phyloP scores from a whole-genome alignment of 23 tunicate species.

The Halocynthia aurantium region DNA sequence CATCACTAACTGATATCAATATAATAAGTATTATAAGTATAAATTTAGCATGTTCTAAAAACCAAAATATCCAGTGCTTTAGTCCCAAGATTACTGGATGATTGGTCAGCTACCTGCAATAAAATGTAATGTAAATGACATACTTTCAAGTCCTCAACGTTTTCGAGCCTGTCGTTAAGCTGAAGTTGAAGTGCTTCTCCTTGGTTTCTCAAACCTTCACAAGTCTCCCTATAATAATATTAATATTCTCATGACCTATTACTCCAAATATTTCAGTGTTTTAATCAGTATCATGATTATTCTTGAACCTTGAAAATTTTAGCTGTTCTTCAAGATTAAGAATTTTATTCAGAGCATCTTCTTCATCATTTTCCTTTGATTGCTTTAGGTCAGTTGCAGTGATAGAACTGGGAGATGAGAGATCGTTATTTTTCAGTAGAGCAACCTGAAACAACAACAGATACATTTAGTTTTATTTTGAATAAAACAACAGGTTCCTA shows the following conservation, averaged over 20 bases:
- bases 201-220: conserved; percentile 31
- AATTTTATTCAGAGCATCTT: background rate
- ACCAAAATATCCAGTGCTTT: no score
- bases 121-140: background rate
- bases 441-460: background rate
- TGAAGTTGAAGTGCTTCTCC: conserved; percentile 36
- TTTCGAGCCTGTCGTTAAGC: conserved; percentile 50
- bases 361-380: background rate
- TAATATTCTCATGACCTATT: no score
- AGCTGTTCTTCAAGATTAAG: conserved; percentile 11
- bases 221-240: background rate
- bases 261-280: no score
- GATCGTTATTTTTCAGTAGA: background rate
- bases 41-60: no score
- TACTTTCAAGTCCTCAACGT: conserved; percentile 51
- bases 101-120: no score
- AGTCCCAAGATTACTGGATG: no score
- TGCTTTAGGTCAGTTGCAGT: no score
- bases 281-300: no score
- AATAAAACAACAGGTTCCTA: no score
- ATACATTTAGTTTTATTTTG: no score
- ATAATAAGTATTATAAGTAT: no score
- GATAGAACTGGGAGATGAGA: background rate
- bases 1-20: no score
- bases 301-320: conserved; percentile 2